Evolutionary conservation across 2,888 invertebrate genomes (phyloP), one percentile per base, ranked within the genome.

Genomic region (Neocrepidodera transversa): DNA sequence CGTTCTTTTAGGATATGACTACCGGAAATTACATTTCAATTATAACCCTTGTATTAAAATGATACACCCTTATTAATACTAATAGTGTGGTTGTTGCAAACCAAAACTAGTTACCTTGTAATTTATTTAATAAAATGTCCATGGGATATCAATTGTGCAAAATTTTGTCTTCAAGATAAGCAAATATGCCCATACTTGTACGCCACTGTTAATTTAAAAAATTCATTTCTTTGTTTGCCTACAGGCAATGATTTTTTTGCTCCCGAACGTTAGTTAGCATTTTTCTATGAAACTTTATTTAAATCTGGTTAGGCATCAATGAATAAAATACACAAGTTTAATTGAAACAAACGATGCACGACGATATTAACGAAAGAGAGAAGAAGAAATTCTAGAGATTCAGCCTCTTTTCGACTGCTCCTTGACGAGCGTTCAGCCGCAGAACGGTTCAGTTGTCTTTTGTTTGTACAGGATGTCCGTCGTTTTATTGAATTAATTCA

Each of bases 291-390:
- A 55, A 50, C 60, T 36, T 26, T 59, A 55, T 60, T 60, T 60
- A 55, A 55, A 51, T 55, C 49, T 49, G 60, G 60, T 55, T 55
- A 47, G 35, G 60, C 60, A 60, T 55, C 60, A 50, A 60, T 60
- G 60, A 36, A 60, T 60, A 60, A 60, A 60, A 60, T 60, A 60
- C 60, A 60, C 60, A 60, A 55, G 23, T 55, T 60, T 56, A 55
- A 60, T 60, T 60, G 55, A 40, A 55, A 60, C 32, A 54, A 60
- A 52, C 51, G 51, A 56, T 43, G 60, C 51, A 43, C 42, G 47
- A 50, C 58, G 42, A 45, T 38, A 38, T 28, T 26, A 45, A 26
- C 26, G 49, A 40, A 20, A 42, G 14, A 35, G 35, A 20, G n/a
- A 28, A 42, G 52, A 45, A 45, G 42, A 53, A 53, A 43, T 14